Conservation (phyloP, 2,888 invertebrate species). For the Cremastinae sp. region DNA sequence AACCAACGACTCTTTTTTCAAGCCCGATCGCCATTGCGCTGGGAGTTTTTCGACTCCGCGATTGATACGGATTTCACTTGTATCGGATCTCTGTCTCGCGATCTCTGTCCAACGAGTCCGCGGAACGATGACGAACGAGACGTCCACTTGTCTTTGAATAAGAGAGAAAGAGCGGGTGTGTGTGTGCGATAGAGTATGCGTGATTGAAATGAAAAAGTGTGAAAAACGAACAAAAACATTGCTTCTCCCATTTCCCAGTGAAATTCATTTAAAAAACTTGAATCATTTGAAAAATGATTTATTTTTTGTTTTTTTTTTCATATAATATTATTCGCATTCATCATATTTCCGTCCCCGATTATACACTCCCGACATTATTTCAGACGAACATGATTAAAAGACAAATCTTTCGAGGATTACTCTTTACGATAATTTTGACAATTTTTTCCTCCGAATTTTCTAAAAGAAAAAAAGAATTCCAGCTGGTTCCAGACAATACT, state of each 20-base stretch:
- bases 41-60: not conserved
- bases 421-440: too few species aligned
- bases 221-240: constrained; percentile 35
- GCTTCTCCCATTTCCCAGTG: constrained; percentile 50
- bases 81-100: constrained; percentile 54
- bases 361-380: too few species aligned
- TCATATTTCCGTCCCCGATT: too few species aligned
- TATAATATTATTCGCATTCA: not conserved
- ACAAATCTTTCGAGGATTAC: too few species aligned
- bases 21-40: too few species aligned
- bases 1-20: not conserved
- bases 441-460: too few species aligned
- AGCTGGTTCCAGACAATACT: not conserved
- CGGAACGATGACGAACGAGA: constrained; percentile 60
- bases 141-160: constrained; percentile 53
- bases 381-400: too few species aligned
- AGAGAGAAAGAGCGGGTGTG: constrained; percentile 41
- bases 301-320: constrained; percentile 28
- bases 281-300: not conserved
- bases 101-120: constrained; percentile 46
- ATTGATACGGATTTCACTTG: constrained; percentile 38
- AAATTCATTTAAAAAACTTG: constrained; percentile 50
- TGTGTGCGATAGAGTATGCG: constrained; percentile 37
- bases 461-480: not conserved
- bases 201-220: constrained; percentile 37